phyloP scores from a whole-genome alignment of 2,797 vertebrate species.

The Anolis apletophallus region DNA sequence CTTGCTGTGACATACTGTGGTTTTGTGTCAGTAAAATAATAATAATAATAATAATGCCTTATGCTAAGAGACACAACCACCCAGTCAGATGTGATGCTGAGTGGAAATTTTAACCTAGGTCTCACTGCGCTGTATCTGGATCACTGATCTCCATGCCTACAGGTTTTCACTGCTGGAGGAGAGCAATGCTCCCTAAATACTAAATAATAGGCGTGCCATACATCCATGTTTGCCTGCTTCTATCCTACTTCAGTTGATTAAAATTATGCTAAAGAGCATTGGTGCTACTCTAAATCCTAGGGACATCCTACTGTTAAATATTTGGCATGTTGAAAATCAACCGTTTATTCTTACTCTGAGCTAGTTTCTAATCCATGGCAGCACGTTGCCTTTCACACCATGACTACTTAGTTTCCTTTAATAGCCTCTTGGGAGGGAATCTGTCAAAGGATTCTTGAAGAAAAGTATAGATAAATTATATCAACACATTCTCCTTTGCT shows the following conservation, averaged over 20 bases:
- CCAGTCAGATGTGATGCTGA: not conserved
- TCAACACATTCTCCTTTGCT: constrained; percentile 35
- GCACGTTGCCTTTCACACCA: constrained; percentile 6
- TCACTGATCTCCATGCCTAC: not conserved
- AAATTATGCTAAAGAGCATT: constrained; percentile 22
- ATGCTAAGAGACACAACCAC: not conserved
- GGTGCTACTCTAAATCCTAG: constrained; percentile 12
- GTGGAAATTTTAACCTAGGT: not conserved
- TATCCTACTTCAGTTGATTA: constrained; percentile 14
- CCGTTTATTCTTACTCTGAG: constrained; percentile 24
- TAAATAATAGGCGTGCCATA: not conserved
- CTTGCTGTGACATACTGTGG: too few species aligned
- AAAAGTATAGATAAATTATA: constrained; percentile 48
- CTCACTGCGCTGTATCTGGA: not conserved
- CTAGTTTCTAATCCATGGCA: constrained; percentile 21
- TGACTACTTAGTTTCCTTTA: constrained; percentile 12
- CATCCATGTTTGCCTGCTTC: constrained; percentile 2
- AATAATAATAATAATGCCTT: too few species aligned
- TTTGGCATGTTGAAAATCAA: constrained; percentile 16
- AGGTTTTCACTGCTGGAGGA: not conserved
- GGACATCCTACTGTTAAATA: constrained; percentile 24
- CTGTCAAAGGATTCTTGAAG: constrained; percentile 42
- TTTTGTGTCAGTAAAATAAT: too few species aligned
- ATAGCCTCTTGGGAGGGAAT: constrained; percentile 31
- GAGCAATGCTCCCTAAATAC: not conserved